These are phyloP conservation scores for Echinops telfairi DNA, from an alignment of 2,113 vertebrate genomes.

Conservation along the genomic window DNA sequence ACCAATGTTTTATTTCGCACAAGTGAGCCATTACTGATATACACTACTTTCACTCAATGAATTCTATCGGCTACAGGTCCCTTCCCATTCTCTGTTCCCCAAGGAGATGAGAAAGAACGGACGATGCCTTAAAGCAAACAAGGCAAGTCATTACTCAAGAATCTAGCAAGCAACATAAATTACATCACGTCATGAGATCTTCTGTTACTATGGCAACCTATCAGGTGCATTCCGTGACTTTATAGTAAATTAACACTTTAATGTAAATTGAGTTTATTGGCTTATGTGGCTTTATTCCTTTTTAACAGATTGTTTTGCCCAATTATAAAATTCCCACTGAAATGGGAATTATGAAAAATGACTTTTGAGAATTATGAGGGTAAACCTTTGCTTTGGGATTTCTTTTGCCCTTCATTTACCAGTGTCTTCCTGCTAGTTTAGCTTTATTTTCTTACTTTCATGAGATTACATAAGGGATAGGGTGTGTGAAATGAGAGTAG, in stretches of 20 bases:
- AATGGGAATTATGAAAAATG: background rate
- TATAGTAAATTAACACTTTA: slow-evolving; percentile 66
- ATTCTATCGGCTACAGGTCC: background rate
- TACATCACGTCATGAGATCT: slow-evolving; percentile 61
- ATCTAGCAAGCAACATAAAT: slow-evolving; percentile 45
- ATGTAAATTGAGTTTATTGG: slow-evolving; percentile 17
- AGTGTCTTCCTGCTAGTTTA: no score
- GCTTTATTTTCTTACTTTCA: background rate
- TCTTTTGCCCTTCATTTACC: no score
- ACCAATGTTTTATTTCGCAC: background rate
- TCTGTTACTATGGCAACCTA: slow-evolving; percentile 66
- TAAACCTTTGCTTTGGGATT: no score
- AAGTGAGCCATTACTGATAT: slow-evolving; percentile 29
- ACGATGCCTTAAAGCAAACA: slow-evolving; percentile 58
- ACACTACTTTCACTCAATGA: slow-evolving; percentile 36
- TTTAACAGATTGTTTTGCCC: slow-evolving; percentile 46
- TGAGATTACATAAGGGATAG: background rate
- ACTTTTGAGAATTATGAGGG: no score
- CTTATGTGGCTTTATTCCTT: slow-evolving; percentile 60
- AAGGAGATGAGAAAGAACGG: background rate
- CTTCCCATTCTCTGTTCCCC: slow-evolving; percentile 28
- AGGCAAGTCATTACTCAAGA: slow-evolving; percentile 30
- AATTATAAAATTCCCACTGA: slow-evolving; percentile 25
- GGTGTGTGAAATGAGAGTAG: no score
- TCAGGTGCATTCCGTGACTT: slow-evolving; percentile 50